These are phyloP conservation scores for Pasiphila rectangulata DNA, from an alignment of 2,888 invertebrate genomes.

Conservation along the genomic window DNA sequence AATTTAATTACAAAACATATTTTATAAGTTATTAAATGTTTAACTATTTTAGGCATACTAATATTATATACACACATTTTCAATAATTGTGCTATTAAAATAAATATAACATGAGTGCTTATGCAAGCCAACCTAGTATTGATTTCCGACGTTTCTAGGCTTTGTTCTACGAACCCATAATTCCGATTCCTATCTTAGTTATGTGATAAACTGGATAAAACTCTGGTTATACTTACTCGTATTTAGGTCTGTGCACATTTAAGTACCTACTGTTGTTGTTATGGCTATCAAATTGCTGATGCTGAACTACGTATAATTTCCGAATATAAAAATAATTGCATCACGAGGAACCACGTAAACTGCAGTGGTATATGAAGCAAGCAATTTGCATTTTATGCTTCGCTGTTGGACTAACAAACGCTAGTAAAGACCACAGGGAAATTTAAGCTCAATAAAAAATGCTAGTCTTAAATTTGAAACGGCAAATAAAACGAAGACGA, in stretches of 20 bases:
- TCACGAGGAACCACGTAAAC: conserved; percentile 48
- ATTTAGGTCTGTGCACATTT: neutral
- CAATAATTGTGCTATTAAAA: no score
- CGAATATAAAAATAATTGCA: conserved; percentile 51
- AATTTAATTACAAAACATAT: no score
- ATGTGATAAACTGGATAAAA: no score
- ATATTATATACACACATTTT: no score
- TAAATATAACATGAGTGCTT: no score
- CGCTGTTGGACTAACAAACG: conserved; percentile 50
- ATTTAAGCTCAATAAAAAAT: conserved; percentile 22
- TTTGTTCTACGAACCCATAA: conserved; percentile 6
- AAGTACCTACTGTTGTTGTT: conserved; percentile 3
- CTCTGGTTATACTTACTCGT: no score
- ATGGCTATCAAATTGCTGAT: conserved; percentile 25
- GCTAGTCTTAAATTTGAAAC: conserved; percentile 11
- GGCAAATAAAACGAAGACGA: conserved; percentile 13
- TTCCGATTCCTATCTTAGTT: conserved; percentile 7
- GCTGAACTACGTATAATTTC: conserved; percentile 38
- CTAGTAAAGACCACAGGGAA: conserved; percentile 24
- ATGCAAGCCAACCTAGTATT: no score
- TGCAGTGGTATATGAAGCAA: conserved; percentile 43
- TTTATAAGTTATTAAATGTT: no score
- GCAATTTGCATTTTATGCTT: conserved; percentile 62
- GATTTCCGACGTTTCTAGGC: neutral
- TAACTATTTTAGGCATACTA: no score